Base-by-base conservation (phyloP, 1,140 invertebrate species). In the Augochlora pura region DNA sequence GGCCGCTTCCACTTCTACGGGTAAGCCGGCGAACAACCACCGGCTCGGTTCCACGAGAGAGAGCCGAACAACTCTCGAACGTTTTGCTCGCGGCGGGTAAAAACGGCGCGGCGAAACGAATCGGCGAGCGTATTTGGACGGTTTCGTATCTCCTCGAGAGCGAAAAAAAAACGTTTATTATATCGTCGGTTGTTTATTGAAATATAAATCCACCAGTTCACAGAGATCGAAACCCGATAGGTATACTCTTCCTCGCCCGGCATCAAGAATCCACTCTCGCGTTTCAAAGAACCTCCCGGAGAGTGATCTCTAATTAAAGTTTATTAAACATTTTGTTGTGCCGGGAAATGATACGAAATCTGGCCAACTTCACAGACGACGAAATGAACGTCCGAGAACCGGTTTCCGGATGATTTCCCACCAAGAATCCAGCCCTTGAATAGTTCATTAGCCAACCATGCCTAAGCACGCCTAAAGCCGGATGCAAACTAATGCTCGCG, bases 371-470 rank as follows among this genome's bases (percentile, higher is more conserved):
- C n/a, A n/a, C n/a, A n/a, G n/a, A n/a, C n/a, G n/a, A n/a, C n/a
- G 14, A 46, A 46, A 46, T 12, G 42, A 14, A 21, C 5, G 16
- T 49, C n/a, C 7, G 27, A 62, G 14, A 5, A 1, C 60, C 9
- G n/a, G n/a, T n/a, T 62, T 32, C 32, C 5, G 38, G 27, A 38
- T 18, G 7, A 38, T 63, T 21, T 25, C 1, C 32, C 16, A 7
- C 6, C 21, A 14, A 5, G 18, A 63, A 38, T 63, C 32, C 7
- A n/a, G 60, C 25, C 2, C 6, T 21, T 32, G 23, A n/a, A 62
- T 46, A 54, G 67, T 73, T 46, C 68, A 77, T 81, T 81, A 81
- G 72, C 69, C 52, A 57, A 25, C n/a, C 39, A 73, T 59, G 62
- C 52, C 59, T 77, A 65, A 73, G 67, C 18, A 39, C 52, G 23